Base-by-base conservation (phyloP, 2,113 vertebrate genomes). In the Microtus pennsylvanicus region DNA sequence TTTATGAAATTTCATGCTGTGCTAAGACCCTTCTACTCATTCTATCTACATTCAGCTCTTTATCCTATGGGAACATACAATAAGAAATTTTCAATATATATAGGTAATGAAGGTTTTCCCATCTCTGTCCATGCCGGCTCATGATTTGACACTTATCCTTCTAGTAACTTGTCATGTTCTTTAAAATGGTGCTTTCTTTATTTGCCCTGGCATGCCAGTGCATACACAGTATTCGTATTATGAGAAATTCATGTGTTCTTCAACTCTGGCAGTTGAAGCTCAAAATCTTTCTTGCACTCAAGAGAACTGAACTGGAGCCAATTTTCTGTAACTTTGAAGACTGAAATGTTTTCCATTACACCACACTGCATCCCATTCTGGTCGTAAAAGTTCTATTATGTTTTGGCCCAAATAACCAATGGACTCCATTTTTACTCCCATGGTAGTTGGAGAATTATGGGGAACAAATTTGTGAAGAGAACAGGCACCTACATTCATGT, bases 391-490 rank as follows among this genome's bases (percentile, higher is more conserved):
- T 92, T 87, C 28, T 58, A 82, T 94, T 93, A 96, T 0, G 5
- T 90, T 93, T 97, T 98, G 92, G 75, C 65, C 83, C 70, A 97
- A 94, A 93, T 95, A 96, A 94, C 70, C n/a, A 77, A 42, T 35
- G 83, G 58, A 26, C 45, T 38, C 35, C 61, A 92, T 83, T 97
- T 94, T 94, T 94, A 50, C 5, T 95, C 90, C 88, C 76, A 33
- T 69, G 90, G 65, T 86, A 95, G 69, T 69, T 86, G 52, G 80
- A 74, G 96, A 95, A 90, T 94, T 94, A 87, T 0, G 86, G 61
- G 58, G 65, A 96, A 61, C 2, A 55, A 90, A 93, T 94, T 55
- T 85, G 19, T 85, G 76, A 96, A 24, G 19, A 86, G 11, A 90
- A 50, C 42, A 67, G 45, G n/a, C 13, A 93, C 21, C 90, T 92